A percentile compares a stretch with the other conserved stretches of the same genome.
Conservation (phyloP, 2,113 vertebrate genomes). For the Chrysochloris asiatica region DNA sequence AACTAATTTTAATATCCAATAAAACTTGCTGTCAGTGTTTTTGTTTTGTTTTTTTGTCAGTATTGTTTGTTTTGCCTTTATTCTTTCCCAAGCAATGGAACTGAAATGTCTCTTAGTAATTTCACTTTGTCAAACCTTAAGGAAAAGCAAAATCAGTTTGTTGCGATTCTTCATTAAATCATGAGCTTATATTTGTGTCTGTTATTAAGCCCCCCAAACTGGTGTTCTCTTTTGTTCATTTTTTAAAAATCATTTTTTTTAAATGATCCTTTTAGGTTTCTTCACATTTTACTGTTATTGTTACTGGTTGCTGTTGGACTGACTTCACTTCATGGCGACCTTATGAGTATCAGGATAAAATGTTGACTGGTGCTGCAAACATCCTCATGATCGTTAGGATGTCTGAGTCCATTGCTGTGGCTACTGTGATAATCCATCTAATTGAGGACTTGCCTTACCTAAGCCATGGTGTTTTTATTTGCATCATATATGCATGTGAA, state of each 20-base stretch:
- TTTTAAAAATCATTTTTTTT: neutral
- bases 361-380: neutral
- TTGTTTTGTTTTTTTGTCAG: neutral
- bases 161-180: neutral
- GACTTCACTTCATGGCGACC: neutral
- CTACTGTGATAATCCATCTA: neutral
- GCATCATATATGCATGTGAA: no score
- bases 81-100: neutral
- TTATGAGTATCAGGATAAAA: neutral
- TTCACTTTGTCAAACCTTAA: neutral
- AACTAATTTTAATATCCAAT: slow-evolving; percentile 43
- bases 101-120: neutral
- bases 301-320: neutral
- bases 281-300: neutral
- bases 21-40: neutral
- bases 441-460: neutral
- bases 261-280: neutral
- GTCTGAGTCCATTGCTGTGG: neutral
- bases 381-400: neutral
- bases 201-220: neutral
- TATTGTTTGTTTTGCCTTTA: neutral
- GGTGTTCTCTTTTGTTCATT: neutral
- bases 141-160: neutral
- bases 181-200: neutral
- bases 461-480: neutral